Percentiles rank a stretch among this genome's conserved stretches.
Conservation (phyloP, 2,888 invertebrate genomes). For the Clitarchus hookeri region DNA sequence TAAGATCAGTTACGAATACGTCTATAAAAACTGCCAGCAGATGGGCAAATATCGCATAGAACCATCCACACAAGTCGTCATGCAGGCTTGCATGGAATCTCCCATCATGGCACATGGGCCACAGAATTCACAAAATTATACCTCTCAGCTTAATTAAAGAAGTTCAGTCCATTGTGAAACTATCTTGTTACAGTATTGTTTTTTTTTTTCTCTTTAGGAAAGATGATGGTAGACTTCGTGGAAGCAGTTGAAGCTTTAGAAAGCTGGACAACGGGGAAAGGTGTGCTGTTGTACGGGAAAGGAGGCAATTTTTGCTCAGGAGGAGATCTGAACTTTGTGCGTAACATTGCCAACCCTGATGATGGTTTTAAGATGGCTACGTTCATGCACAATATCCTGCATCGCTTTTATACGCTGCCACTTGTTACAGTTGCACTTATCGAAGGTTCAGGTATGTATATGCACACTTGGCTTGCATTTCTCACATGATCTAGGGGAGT, state of each 20-base stretch:
- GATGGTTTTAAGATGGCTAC: slow-evolving; percentile 54
- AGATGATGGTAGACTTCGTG: slow-evolving; percentile 60
- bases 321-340: slow-evolving; percentile 56
- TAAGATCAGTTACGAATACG: too few species aligned
- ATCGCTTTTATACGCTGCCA: slow-evolving; percentile 54
- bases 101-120: too few species aligned
- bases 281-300: slow-evolving; percentile 55
- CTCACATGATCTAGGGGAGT: too few species aligned
- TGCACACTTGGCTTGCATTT: too few species aligned
- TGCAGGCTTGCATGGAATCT: too few species aligned
- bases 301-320: slow-evolving; percentile 60
- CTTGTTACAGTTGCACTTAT: slow-evolving; percentile 57
- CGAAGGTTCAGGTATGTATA: slow-evolving; percentile 51
- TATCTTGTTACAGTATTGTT: not conserved
- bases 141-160: too few species aligned
- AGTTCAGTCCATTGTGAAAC: too few species aligned
- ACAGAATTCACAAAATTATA: too few species aligned
- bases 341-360: slow-evolving; percentile 48
- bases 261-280: slow-evolving; percentile 55
- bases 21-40: too few species aligned
- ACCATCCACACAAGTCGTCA: too few species aligned
- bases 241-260: slow-evolving; percentile 54
- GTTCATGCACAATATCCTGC: slow-evolving; percentile 56
- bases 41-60: too few species aligned
- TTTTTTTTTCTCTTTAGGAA: slow-evolving; percentile 49